Percentiles rank a stretch among this genome's conserved stretches.
Evolutionary conservation across 2,888 invertebrate genomes (phyloP).

Genomic region (Malthinus seriepunctatus): DNA sequence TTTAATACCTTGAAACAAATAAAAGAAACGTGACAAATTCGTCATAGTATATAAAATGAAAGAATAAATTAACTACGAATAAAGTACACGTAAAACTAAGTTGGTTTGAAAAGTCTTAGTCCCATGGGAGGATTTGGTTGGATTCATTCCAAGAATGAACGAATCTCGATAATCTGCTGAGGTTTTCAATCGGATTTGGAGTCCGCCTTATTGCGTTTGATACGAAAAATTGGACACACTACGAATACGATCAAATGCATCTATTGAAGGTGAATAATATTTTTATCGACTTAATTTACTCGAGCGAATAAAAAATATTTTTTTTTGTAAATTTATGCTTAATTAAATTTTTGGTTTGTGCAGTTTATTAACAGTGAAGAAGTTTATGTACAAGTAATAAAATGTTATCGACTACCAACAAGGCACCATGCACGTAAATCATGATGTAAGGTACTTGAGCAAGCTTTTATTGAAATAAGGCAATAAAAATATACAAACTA

Average conservation of each 20-base stretch:
- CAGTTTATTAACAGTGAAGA: background rate
- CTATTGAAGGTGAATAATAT: conserved; percentile 9
- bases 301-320: too few relatives aligned
- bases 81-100: conserved; percentile 21
- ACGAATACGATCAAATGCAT: conserved; percentile 28
- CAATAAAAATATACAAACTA: conserved; percentile 25
- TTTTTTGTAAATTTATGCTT: too few relatives aligned
- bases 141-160: conserved; percentile 40
- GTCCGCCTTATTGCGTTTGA: conserved; percentile 47
- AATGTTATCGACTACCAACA: conserved; percentile 20
- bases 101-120: conserved; percentile 32
- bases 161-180: conserved; percentile 50
- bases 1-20: too few relatives aligned
- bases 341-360: too few relatives aligned
- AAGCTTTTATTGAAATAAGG: conserved; percentile 23
- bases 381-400: conserved; percentile 10
- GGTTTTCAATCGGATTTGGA: conserved; percentile 49
- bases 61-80: conserved; percentile 6
- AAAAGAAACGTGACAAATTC: too few relatives aligned
- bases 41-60: too few relatives aligned
- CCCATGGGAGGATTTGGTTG: conserved; percentile 44
- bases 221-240: conserved; percentile 36
- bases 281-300: too few relatives aligned
- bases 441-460: conserved; percentile 10
- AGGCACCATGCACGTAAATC: conserved; percentile 15